These are phyloP conservation scores for Saxidomus purpurata DNA, from an alignment of 1,140 invertebrate genomes.

Conservation along the genomic window DNA sequence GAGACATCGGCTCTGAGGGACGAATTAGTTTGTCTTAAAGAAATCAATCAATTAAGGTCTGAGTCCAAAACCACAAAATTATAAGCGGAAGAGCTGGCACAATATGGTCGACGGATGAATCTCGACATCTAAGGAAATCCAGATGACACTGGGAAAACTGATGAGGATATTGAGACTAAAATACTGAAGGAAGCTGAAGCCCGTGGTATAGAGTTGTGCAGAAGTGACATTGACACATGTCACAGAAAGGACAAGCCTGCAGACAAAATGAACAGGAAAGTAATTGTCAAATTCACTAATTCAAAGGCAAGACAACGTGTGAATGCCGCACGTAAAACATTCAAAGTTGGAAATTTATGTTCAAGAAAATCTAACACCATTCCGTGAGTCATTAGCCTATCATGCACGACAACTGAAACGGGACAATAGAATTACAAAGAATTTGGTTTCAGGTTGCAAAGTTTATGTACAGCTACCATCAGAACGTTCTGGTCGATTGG, in stretches of 20 bases:
- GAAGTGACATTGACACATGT: not conserved
- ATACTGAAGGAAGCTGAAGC: not conserved
- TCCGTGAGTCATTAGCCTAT: not conserved
- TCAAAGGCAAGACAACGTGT: not conserved
- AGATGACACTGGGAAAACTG: not conserved
- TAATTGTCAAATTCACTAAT: slow-evolving; percentile 22
- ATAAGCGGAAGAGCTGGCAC: not conserved
- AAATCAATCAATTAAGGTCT: not conserved
- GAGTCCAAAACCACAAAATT: not conserved
- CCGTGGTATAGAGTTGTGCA: no score
- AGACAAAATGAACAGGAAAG: not conserved
- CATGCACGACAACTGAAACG: not conserved
- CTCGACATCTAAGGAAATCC: not conserved
- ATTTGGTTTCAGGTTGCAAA: no score
- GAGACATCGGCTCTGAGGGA: not conserved
- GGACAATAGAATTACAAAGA: not conserved
- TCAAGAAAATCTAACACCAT: slow-evolving; percentile 9
- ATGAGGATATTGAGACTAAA: slow-evolving; percentile 6
- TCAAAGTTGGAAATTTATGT: not conserved
- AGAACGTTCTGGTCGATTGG: no score
- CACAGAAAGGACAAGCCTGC: not conserved
- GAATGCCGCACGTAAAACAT: not conserved
- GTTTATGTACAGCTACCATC: no score
- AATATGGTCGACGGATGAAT: not conserved
- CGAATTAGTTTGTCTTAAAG: not conserved